A percentile compares a stretch with the other conserved stretches of the same genome.
These are phyloP conservation scores for Nasonia vitripennis DNA, from an alignment of 1,140 invertebrate genomes.

Conservation along the genomic window DNA sequence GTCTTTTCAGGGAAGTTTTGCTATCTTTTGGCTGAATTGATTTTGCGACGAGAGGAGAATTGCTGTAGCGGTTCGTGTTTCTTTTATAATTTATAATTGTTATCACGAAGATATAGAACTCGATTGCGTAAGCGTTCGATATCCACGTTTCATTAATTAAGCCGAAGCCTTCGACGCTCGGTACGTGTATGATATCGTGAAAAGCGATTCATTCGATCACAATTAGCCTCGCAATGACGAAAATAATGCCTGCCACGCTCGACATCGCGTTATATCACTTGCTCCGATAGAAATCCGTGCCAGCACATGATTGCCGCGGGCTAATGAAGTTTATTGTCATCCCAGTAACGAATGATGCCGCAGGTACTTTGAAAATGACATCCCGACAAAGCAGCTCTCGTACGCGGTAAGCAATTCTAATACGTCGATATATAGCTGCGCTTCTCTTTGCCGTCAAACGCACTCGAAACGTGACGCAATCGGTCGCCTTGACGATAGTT, in stretches of 20 bases:
- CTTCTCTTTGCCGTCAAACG: background rate
- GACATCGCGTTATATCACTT: no score
- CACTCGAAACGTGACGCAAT: constrained; percentile 24
- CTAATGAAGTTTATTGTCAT: constrained; percentile 4
- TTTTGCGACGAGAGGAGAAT: background rate
- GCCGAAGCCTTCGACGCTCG: no score
- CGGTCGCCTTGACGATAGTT: background rate
- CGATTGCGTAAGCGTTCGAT: no score
- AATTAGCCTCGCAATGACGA: no score
- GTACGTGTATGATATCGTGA: no score
- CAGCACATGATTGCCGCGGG: background rate
- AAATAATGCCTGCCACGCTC: no score
- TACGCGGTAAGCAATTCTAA: background rate
- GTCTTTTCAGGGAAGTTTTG: background rate
- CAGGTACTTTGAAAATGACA: background rate
- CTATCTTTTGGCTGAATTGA: background rate
- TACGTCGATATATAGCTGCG: background rate
- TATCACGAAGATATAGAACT: no score
- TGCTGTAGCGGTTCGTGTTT: background rate
- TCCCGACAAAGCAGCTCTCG: background rate
- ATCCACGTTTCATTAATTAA: no score
- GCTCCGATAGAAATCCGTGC: no score
- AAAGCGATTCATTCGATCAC: no score
- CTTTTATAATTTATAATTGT: no score
- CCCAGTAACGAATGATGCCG: background rate